Evolutionary conservation across 2,888 invertebrate species (phyloP).

Genomic region (Tuberolachnus salignus): DNA sequence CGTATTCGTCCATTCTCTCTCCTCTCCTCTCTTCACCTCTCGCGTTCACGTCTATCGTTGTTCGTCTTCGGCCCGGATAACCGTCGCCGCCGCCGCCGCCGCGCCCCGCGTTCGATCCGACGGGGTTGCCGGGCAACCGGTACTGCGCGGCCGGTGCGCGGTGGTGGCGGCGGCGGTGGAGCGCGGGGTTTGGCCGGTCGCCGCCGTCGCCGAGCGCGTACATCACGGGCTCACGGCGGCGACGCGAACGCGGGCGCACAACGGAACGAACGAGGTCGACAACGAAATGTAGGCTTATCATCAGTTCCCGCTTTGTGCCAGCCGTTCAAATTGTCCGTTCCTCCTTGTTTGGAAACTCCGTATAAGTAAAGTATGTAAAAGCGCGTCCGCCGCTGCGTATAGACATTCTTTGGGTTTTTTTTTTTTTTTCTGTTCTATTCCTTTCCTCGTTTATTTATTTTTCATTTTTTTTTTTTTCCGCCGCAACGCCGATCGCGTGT

Average conservation of each 20-base stretch:
- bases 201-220: background rate
- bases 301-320: conserved; percentile 59
- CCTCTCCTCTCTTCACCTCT: background rate
- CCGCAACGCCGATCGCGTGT: background rate
- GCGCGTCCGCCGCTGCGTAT: conserved; percentile 45
- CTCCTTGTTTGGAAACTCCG: conserved; percentile 58
- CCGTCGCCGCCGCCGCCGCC: background rate
- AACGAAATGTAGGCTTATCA: conserved; percentile 63
- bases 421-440: conserved; percentile 49
- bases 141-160: background rate
- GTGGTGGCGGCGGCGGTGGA: background rate
- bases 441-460: conserved; percentile 47
- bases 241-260: conserved; percentile 55
- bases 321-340: conserved; percentile 58
- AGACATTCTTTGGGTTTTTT: conserved; percentile 57
- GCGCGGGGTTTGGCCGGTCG: background rate
- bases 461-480: conserved; percentile 46
- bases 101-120: background rate
- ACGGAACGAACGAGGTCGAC: conserved; percentile 66
- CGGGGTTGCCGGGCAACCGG: conserved; percentile 26
- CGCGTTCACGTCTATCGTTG: background rate
- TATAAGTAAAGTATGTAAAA: conserved; percentile 55
- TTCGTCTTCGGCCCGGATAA: background rate
- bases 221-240: conserved; percentile 26
- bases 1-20: conserved; percentile 7